Percentiles rank a stretch among this genome's conserved stretches.
Conservation (phyloP, 2,113 vertebrate genomes). For the Entelurus aequoreus region DNA sequence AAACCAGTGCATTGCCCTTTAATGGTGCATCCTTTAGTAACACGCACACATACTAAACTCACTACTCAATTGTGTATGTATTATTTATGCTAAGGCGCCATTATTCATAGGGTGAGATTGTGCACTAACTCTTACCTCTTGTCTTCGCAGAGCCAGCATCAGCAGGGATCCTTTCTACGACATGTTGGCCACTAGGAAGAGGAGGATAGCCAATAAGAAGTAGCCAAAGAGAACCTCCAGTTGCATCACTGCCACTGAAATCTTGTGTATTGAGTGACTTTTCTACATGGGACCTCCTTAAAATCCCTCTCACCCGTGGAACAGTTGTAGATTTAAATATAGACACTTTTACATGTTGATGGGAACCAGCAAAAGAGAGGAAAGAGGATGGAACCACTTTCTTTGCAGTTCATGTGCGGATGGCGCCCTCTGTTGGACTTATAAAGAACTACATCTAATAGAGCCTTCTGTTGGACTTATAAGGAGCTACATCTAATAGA, state of each 20-base stretch:
- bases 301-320: background rate
- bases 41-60: background rate
- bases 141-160: constrained; percentile 87
- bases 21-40: background rate
- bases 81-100: background rate
- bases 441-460: constrained; percentile 12
- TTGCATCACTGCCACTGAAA: constrained; percentile 23
- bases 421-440: constrained; percentile 24
- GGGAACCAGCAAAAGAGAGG: background rate
- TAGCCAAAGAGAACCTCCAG: constrained; percentile 54
- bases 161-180: constrained; percentile 98
- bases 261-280: background rate
- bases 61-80: background rate
- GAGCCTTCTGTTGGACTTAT: constrained; percentile 47
- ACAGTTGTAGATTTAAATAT: background rate
- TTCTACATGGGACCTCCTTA: background rate
- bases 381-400: background rate
- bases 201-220: constrained; percentile 95
- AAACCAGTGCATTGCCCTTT: background rate
- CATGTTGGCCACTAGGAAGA: constrained; percentile 95
- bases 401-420: background rate
- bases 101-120: background rate
- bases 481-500: constrained; percentile 11
- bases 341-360: too few species aligned
- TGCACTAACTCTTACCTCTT: background rate